Evolutionary conservation across 2,113 vertebrate genomes (phyloP), one percentile per base, ranked within the genome.

Genomic region (Phylloscopus trochiloides): DNA sequence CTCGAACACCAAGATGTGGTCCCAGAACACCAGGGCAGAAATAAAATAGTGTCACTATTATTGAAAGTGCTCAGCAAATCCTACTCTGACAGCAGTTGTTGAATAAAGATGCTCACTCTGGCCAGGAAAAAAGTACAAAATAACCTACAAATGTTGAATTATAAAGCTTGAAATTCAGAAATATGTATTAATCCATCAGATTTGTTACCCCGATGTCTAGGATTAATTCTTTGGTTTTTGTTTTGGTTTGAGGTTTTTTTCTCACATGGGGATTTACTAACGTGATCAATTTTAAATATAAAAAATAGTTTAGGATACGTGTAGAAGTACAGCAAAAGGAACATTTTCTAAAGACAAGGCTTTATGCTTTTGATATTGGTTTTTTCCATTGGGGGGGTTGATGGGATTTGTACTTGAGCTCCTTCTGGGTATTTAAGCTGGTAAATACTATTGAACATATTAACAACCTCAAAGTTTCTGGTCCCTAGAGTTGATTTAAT

Each of bases 21-120:
- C 82, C 75, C 68, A 74, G 65, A 96, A 88, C 75, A 93, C 45
- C 82, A 81, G 63, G 43, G 75, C 76, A 83, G 84, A 95, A 91
- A 86, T 90, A 88, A 83, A 95, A 78, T 16, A 74, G 13, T 4
- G 0, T 24, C 0, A 1, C 84, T 90, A 38, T 47, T 58, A 86
- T 21, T 75, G 40, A 71, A 86, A 94, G 61, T 4, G 0, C 48
- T 92, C 71, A 65, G 59, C 72, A 96, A 95, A 81, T 84, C 76
- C 90, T 62, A 90, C 45, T 45, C 52, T 66, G 50, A 54, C 3
- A 10, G 57, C 43, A 80, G 47, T 16, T 52, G 17, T 7, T 83
- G 68, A 92, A 93, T 80, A 86, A 80, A 81, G 42, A 83, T 42
- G 48, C 12, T 81, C 45, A 31, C 19, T 66, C 20, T 25, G 20